Evolutionary conservation across 2,888 invertebrate species (phyloP).

Genomic region (Noctua fimbriata): DNA sequence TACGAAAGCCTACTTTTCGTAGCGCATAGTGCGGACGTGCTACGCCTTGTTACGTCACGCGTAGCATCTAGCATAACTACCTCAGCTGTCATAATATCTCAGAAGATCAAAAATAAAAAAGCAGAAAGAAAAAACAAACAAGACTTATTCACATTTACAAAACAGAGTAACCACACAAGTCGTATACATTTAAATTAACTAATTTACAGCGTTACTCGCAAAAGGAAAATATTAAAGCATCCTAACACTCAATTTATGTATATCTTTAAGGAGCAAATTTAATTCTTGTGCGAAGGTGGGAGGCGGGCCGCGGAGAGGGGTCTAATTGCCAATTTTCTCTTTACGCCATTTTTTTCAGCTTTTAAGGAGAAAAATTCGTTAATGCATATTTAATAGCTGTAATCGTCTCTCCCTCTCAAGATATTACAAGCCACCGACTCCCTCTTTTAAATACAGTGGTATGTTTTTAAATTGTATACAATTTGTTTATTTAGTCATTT

Average conservation of each 20-base stretch:
- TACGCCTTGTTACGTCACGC: constrained; percentile 1
- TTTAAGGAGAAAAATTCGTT: constrained; percentile 90
- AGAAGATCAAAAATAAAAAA: not conserved
- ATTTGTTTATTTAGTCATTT: constrained; percentile 55
- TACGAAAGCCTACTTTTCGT: constrained; percentile 10
- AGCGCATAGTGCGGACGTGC: constrained; percentile 12
- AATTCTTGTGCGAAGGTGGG: constrained; percentile 79
- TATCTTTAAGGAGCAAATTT: constrained; percentile 86
- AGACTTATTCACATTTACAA: constrained; percentile 18
- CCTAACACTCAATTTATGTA: constrained; percentile 86
- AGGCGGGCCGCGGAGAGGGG: constrained; percentile 63
- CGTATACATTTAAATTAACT: constrained; percentile 74
- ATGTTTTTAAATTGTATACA: constrained; percentile 56
- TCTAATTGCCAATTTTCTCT: constrained; percentile 90
- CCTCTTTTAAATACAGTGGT: constrained; percentile 70
- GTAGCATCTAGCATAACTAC: not conserved
- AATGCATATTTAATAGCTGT: constrained; percentile 90
- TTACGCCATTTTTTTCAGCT: constrained; percentile 89
- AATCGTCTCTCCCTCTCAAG: constrained; percentile 85
- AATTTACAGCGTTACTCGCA: constrained; percentile 72
- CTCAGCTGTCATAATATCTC: not conserved
- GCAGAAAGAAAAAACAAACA: constrained; percentile 3
- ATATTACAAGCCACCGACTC: constrained; percentile 74
- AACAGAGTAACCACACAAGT: constrained; percentile 62
- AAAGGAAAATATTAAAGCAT: constrained; percentile 77